A percentile compares a stretch with the other conserved stretches of the same genome.
Evolutionary conservation across 53 echinoderm and acorn worm species (phyloP).

Genomic region (Arbacia lixula): DNA sequence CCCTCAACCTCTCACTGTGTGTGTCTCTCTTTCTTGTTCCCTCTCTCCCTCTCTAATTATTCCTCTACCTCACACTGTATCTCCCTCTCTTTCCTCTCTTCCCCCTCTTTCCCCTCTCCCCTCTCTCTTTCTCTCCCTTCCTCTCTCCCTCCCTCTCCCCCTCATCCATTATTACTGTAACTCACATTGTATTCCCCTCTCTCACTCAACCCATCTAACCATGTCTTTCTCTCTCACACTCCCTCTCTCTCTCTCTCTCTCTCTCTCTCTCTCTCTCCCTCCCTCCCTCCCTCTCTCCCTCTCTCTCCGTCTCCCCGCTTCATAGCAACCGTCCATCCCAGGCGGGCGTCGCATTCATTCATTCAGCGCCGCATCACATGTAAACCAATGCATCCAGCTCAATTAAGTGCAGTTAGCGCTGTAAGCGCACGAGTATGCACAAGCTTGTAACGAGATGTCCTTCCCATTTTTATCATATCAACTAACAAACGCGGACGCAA

Average conservation of each 20-base stretch:
- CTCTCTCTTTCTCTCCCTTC: not conserved
- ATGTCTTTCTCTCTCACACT: not conserved
- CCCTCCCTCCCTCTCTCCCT: not conserved
- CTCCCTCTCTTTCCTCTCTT: not conserved
- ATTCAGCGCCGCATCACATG: slow-evolving; percentile 2
- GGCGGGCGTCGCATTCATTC: slow-evolving; percentile 9
- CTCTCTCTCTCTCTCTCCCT: slow-evolving; percentile 14
- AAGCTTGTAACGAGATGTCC: slow-evolving; percentile 17
- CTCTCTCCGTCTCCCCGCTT: not conserved
- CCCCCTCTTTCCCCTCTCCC: not conserved
- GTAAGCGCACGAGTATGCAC: slow-evolving; percentile 19
- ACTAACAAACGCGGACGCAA: too few species aligned
- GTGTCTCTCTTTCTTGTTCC: not conserved
- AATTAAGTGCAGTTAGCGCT: slow-evolving; percentile 26
- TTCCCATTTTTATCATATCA: too few species aligned
- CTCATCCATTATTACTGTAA: too few species aligned
- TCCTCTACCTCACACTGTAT: not conserved
- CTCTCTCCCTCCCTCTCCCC: not conserved
- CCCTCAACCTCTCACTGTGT: not conserved
- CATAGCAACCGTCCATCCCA: not conserved
- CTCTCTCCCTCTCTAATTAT: not conserved
- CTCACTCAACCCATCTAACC: not conserved
- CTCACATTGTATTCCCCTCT: too few species aligned
- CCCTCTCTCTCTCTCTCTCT: not conserved
- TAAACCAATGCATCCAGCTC: slow-evolving; percentile 14